Evolutionary conservation across 2,113 vertebrate species (phyloP), one percentile per base, ranked within the genome.

Genomic region (Chionodraco myersi): DNA sequence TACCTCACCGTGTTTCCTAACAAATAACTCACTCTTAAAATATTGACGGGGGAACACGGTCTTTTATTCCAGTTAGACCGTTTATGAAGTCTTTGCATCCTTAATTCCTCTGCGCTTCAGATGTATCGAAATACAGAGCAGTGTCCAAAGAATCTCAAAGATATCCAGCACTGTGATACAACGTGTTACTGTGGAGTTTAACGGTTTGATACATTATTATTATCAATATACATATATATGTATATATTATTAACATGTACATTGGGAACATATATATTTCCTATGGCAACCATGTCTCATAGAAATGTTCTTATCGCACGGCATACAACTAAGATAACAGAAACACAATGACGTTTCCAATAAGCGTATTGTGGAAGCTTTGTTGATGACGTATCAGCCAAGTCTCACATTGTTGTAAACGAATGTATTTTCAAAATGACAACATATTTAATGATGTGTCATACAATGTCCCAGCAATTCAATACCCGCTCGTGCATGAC

Each of bases 1-100:
- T 85, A 78, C 86, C 77, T 90, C 74, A 79, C 63, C 45, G 79
- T 75, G 71, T 90, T 92, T 92, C 91, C 84, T 82, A 85, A 74
- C 86, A 73, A 73, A 76, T 79, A 85, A 79, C 36, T 6, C 81
- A 30, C 84, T 86, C 81, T 79, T 89, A 79, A 89, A 87, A 87
- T 90, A 88, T 88, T 87, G 80, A 83, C 89, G 85, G 84, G 82
- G 62, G 56, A 34, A 73, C 41, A 21, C 41, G 10, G 60, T 52
- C 10, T 89, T 89, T 91, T 67, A 84, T 88, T 87, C 72, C 59
- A 36, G 23, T 65, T 63, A 90, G 89, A 84, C 89, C 84, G 93
- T 80, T 83, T 77, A 88, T 90, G 78, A 82, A 78, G 66, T 65
- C 53, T 82, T 84, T 77, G 75, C 86, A 45, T 82, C 58, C 59